Evolutionary conservation across 1,140 invertebrate species (phyloP).

Genomic region (Saccostrea glomerata): DNA sequence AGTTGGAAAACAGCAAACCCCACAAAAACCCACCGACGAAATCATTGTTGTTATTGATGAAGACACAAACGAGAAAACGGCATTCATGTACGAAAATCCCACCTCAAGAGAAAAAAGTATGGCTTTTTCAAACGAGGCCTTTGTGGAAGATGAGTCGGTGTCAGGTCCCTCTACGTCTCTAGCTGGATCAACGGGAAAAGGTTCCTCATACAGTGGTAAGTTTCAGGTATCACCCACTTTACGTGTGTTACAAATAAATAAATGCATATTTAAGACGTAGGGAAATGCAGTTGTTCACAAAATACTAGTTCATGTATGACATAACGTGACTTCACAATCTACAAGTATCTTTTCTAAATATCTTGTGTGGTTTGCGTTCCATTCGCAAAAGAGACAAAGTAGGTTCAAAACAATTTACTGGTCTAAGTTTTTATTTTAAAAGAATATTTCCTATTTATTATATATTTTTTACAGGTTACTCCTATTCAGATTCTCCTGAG

Average conservation of each 20-base stretch:
- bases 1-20: not conserved
- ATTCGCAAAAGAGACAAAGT: too few relatives aligned
- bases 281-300: too few relatives aligned
- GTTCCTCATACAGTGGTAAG: not conserved
- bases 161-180: not conserved
- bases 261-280: too few relatives aligned
- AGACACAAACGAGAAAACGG: not conserved
- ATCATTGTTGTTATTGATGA: not conserved
- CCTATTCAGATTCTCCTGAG: not conserved
- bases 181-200: not conserved
- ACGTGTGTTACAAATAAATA: too few relatives aligned
- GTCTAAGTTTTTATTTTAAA: not conserved
- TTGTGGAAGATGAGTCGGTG: not conserved
- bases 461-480: not conserved
- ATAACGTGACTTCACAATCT: too few relatives aligned
- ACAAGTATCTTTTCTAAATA: too few relatives aligned
- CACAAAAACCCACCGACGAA: not conserved
- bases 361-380: too few relatives aligned
- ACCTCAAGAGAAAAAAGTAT: not conserved
- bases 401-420: too few relatives aligned
- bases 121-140: not conserved
- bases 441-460: not conserved
- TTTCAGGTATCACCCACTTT: not conserved
- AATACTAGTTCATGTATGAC: too few relatives aligned
- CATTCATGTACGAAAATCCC: not conserved